Base-by-base conservation (phyloP, 2,888 invertebrate genomes). In the Portevinia maculata region DNA sequence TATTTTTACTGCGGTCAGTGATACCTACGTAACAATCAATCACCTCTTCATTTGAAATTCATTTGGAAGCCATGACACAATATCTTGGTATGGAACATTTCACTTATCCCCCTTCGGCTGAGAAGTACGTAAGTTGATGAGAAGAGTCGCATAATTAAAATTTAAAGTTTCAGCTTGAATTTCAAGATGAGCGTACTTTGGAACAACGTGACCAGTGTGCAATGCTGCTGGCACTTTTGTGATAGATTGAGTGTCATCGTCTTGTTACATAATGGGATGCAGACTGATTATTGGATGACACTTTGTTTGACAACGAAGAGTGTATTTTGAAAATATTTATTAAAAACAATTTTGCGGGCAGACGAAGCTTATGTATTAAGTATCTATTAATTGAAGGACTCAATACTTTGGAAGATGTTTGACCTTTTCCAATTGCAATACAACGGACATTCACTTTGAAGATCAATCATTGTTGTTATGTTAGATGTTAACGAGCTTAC, bases 61-160 rank as follows among this genome's bases (percentile, higher is more conserved):
- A 13, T 9, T 8, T 15, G 7, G 15, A 15, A 64, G 64, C 64
- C 64, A 11, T 64, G 64, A 64, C 64, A 64, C 64, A 64, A 46
- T 46, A 19, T 17, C 21, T 46, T 17, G 44, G 32, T 21, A 44
- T 46, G 48, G 34, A 24, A 17, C 62, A 34, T 32, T 34, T 48
- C 34, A 62, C 34, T 62, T 50, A 37, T 34, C 19, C 19, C 15
- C 4, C n/a, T 1, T 1, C 28, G 0, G 11, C 9, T 8, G 3
- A 53, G 17, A 34, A 53, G 34, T 34, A 32, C 60, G 48, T 28
- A 13, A 24, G 11, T n/a, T 48, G 37, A 24, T 19, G n/a, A n/a
- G n/a, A n/a, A 50, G 50, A 15, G 34, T 19, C n/a, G n/a, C 5
- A 24, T 24, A 3, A 24, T 24, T 24, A 24, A 3, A 15, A 37